phyloP scores from a whole-genome alignment of 1,140 invertebrate species.

The Lepidotrigona ventralis region DNA sequence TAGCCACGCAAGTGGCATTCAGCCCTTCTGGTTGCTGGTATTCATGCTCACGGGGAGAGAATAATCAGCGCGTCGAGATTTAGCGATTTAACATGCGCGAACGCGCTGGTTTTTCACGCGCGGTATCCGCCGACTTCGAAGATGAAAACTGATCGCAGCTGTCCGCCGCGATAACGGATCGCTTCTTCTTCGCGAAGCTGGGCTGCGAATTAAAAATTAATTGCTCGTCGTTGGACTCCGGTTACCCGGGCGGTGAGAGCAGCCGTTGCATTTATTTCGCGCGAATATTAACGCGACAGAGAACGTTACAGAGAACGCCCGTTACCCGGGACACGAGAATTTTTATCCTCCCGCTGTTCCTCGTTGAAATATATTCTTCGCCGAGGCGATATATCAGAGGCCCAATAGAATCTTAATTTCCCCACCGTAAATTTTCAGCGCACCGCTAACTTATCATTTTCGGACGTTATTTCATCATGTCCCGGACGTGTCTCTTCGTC shows the following conservation, averaged over 20 bases:
- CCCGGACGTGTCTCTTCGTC: background rate
- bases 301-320: background rate
- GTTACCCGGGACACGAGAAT: background rate
- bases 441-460: conserved; percentile 11
- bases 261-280: background rate
- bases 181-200: background rate
- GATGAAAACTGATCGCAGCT: background rate
- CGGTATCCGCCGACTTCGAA: background rate
- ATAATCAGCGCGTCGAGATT: too few relatives aligned
- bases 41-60: too few relatives aligned
- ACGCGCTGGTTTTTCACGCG: too few relatives aligned
- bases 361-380: conserved; percentile 9
- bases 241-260: background rate
- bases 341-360: background rate
- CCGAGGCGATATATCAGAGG: background rate
- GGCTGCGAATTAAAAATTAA: conserved; percentile 37
- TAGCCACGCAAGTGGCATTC: too few relatives aligned
- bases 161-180: conserved; percentile 4
- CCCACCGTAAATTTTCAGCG: conserved; percentile 14
- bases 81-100: too few relatives aligned
- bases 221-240: background rate
- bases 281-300: conserved; percentile 17
- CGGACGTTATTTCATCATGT: background rate
- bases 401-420: conserved; percentile 45
- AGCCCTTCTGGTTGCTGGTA: too few relatives aligned